phyloP scores from a whole-genome alignment of 2,797 vertebrate species.

The Oreochromis mossambicus region DNA sequence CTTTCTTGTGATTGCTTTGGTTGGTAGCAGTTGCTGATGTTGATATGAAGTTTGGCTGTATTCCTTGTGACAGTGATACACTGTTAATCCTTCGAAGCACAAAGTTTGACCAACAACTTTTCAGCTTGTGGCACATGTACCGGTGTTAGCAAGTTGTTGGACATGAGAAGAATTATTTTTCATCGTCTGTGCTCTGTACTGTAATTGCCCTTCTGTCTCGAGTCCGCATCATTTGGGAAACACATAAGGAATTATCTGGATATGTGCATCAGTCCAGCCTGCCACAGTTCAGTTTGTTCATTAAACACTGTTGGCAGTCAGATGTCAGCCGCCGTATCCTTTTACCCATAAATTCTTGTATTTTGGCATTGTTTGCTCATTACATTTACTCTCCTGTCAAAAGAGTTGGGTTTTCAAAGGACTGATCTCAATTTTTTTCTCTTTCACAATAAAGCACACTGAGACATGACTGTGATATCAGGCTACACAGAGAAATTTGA shows the following conservation, averaged over 20 bases:
- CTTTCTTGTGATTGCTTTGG: not conserved
- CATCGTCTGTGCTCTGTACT: not conserved
- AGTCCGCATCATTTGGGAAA: not conserved
- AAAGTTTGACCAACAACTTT: not conserved
- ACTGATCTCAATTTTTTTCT: not conserved
- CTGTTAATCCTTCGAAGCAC: not conserved
- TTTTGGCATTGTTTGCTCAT: constrained; percentile 29
- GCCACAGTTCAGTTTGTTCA: constrained; percentile 32
- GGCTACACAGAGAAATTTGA: not conserved
- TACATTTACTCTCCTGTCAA: constrained; percentile 11
- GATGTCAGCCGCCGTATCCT: constrained; percentile 23
- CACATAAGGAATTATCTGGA: constrained; percentile 16
- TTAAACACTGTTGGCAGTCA: constrained; percentile 46
- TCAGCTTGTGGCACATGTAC: not conserved
- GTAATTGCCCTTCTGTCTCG: constrained; percentile 17
- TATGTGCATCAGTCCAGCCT: constrained; percentile 8
- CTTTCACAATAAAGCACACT: not conserved
- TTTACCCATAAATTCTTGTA: constrained; percentile 17
- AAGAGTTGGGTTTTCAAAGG: constrained; percentile 3
- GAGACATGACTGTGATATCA: not conserved
- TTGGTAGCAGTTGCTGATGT: not conserved
- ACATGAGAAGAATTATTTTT: not conserved
- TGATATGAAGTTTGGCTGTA: not conserved
- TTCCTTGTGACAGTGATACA: not conserved
- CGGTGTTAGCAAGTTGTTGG: not conserved